A percentile compares a stretch with the other conserved stretches of the same genome.
These are phyloP conservation scores for Percopsis transmontana DNA, from an alignment of 2,113 vertebrate species.

Conservation along the genomic window DNA sequence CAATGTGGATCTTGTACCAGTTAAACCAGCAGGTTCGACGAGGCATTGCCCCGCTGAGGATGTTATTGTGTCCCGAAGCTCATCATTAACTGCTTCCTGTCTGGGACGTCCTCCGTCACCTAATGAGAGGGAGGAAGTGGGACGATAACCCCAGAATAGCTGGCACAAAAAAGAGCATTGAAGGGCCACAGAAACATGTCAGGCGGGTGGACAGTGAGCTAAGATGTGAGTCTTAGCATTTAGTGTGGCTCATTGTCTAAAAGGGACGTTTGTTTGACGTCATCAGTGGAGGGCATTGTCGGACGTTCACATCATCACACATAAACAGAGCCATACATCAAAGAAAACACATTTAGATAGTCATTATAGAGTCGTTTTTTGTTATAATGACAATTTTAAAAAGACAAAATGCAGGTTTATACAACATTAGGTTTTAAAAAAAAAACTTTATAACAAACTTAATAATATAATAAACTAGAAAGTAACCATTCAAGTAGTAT, in stretches of 20 bases:
- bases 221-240: constrained; percentile 39
- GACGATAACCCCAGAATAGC: constrained; percentile 63
- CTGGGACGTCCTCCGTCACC: constrained; percentile 58
- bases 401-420: too few relatives aligned
- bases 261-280: constrained; percentile 24
- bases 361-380: too few relatives aligned
- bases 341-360: background rate
- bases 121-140: constrained; percentile 68
- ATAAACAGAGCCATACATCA: constrained; percentile 19
- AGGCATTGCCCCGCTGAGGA: constrained; percentile 50
- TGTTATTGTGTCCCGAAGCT: constrained; percentile 68
- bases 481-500: too few relatives aligned
- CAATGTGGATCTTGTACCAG: background rate
- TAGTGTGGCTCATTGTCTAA: constrained; percentile 51
- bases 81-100: constrained; percentile 69
- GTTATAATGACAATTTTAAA: too few relatives aligned
- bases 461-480: too few relatives aligned
- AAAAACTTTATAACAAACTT: too few relatives aligned
- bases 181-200: constrained; percentile 46
- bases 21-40: constrained; percentile 33
- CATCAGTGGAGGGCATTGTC: constrained; percentile 5
- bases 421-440: too few relatives aligned
- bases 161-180: constrained; percentile 36
- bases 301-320: constrained; percentile 36
- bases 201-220: constrained; percentile 11